Base-by-base conservation (phyloP, 2,113 vertebrate genomes). In the Lophius piscatorius region DNA sequence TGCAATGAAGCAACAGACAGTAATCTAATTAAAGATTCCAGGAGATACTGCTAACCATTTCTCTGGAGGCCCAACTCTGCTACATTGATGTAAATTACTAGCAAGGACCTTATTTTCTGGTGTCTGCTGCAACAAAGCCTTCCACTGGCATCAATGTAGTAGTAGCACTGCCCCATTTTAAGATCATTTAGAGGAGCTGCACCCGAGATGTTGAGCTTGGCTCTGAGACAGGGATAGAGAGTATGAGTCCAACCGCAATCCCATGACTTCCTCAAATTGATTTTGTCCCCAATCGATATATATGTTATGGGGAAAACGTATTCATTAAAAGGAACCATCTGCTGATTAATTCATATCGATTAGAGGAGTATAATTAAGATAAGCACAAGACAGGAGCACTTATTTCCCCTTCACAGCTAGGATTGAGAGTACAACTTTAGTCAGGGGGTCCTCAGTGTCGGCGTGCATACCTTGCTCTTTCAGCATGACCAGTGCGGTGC, bases 401-500 rank as follows among this genome's bases (percentile, higher is more conserved):
- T 54, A 60, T 80, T 79, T 76, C 70, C 26, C 22, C 59, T 76
- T 59, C 46, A 55, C 42, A 33, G 35, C 48, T 20, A n/a, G 20
- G 50, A 55, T 36, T 51, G 50, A 72, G 33, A 9, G 13, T 23
- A 62, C 57, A 16, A 48, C 39, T 76, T 22, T 29, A 54, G 55
- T 18, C 24, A 8, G 23, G 10, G 41, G 9, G 40, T 29, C 47
- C 40, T 9, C 38, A 13, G 9, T 6, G 48, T 28, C 28, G 1
- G 23, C 56, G 2, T 70, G 58, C n/a, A n/a, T 75, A 96, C 95
- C 94, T 94, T 92, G 91, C 41, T 93, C 93, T 24, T 87, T 90
- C 70, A 97, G 87, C 0, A 70, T 93, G 84, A 95, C 76, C 60
- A 90, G 58, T 14, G 88, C 86, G 0, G 92, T 91, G 59, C 83